phyloP scores from a whole-genome alignment of 2,113 vertebrate species.

The Sardina pilchardus region DNA sequence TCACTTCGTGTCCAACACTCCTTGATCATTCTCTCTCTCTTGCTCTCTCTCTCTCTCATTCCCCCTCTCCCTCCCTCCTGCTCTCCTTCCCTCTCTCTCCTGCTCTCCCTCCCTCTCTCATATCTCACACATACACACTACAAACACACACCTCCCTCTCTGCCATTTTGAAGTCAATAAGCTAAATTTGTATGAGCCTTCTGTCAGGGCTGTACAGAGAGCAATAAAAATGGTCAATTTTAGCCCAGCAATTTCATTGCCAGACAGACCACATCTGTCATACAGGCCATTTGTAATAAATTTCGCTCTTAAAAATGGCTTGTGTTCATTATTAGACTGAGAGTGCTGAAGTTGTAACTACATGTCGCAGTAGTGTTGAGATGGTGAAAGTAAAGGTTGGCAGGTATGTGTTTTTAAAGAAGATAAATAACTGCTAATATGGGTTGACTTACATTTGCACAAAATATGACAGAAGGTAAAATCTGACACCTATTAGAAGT shows the following conservation, averaged over 20 bases:
- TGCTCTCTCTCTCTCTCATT: slow-evolving; percentile 41
- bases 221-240: slow-evolving; percentile 37
- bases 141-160: not conserved
- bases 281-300: slow-evolving; percentile 24
- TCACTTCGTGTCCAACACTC: slow-evolving; percentile 13
- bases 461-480: not conserved
- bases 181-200: slow-evolving; percentile 29
- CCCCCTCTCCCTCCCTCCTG: not conserved
- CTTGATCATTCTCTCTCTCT: not conserved
- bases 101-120: not conserved
- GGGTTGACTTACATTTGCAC: not conserved
- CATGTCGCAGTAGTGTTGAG: not conserved
- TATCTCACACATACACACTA: too few relatives aligned
- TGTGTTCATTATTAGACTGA: slow-evolving; percentile 9
- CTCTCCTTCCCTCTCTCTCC: slow-evolving; percentile 37
- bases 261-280: slow-evolving; percentile 32
- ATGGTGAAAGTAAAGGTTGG: not conserved
- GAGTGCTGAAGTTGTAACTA: not conserved
- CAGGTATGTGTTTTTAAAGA: not conserved
- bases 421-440: not conserved
- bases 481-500: not conserved
- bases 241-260: slow-evolving; percentile 27
- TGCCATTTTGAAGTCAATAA: slow-evolving; percentile 30
- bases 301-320: slow-evolving; percentile 25
- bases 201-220: slow-evolving; percentile 21